Evolutionary conservation across 2,888 invertebrate species (phyloP).

Genomic region (Eledona agricola): DNA sequence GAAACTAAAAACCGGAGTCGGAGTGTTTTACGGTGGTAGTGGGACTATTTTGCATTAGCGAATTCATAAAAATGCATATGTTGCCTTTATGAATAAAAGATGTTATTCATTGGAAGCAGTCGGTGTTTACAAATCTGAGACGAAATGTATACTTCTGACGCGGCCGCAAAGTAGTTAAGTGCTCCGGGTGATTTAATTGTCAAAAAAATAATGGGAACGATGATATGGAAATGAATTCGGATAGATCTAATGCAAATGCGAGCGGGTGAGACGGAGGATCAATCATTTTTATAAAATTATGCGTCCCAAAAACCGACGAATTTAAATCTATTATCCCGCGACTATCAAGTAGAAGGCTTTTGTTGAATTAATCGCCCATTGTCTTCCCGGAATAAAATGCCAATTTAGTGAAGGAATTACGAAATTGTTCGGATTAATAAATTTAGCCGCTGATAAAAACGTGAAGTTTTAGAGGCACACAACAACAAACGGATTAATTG

Average conservation of each 20-base stretch:
- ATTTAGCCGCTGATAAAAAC: constrained; percentile 9
- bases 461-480: constrained; percentile 4
- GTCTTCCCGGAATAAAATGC: constrained; percentile 29
- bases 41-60: constrained; percentile 22
- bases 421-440: constrained; percentile 25
- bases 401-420: constrained; percentile 27
- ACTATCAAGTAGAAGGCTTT: constrained; percentile 31
- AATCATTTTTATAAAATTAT: constrained; percentile 32
- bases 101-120: constrained; percentile 22
- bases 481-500: constrained; percentile 10
- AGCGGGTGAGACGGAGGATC: constrained; percentile 24
- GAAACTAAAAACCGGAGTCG: constrained; percentile 7
- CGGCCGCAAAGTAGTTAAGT: constrained; percentile 14
- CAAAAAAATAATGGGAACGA: too few species aligned
- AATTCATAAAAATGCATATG: constrained; percentile 34
- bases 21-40: constrained; percentile 8
- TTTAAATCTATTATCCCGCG: constrained; percentile 32
- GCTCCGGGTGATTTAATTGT: constrained; percentile 13
- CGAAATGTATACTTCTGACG: constrained; percentile 10
- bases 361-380: constrained; percentile 35
- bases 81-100: constrained; percentile 31
- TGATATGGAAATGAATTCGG: constrained; percentile 19
- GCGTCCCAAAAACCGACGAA: constrained; percentile 27
- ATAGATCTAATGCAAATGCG: constrained; percentile 18
- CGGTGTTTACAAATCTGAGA: constrained; percentile 22